Evolutionary conservation across 2,797 vertebrate genomes (phyloP), one percentile per base, ranked within the genome.

Genomic region (Enteromius argenteus): DNA sequence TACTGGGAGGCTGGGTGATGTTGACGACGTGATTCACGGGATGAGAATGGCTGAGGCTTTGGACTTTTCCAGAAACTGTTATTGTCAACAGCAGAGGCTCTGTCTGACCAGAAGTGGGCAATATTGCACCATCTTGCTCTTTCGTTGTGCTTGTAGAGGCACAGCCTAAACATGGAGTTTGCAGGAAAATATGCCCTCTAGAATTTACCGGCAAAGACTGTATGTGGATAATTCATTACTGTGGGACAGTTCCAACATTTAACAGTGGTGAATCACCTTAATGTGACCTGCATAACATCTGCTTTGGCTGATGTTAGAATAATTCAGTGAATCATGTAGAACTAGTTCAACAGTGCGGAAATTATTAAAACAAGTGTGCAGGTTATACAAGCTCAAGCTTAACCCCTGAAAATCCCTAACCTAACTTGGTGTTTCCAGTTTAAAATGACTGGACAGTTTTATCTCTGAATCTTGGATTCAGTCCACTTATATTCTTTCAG

Each of bases 21-120:
- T 81, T 87, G 88, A 88, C 86, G 85, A 86, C 78, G 90, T 92
- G 93, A 93, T 91, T 92, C 90, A 90, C 84, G 27, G 84, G 71
- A 44, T 75, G 75, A 76, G 84, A 90, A 90, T 58, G 80, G 80
- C 85, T 13, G 84, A 73, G 79, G 60, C 74, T 86, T 87, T 90
- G 51, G 94, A 94, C 88, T 91, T 93, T 95, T 95, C 94, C 91
- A 95, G 94, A 94, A 92, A 87, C 92, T 92, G 81, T 89, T 81
- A 89, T 64, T 87, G 89, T 89, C 89, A 88, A 88, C 75, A 76
- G 60, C 67, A 58, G 68, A 42, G 66, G 81, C 84, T 60, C 84
- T 71, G 79, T 84, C 80, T 90, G 79, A 84, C 91, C 91, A 89
- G 86, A 76, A 90, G 91, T 78, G 89, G 88, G 91, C 89, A 89